Base-by-base conservation (phyloP, 2,888 invertebrate species). In the Pandemis cinnamomeana region DNA sequence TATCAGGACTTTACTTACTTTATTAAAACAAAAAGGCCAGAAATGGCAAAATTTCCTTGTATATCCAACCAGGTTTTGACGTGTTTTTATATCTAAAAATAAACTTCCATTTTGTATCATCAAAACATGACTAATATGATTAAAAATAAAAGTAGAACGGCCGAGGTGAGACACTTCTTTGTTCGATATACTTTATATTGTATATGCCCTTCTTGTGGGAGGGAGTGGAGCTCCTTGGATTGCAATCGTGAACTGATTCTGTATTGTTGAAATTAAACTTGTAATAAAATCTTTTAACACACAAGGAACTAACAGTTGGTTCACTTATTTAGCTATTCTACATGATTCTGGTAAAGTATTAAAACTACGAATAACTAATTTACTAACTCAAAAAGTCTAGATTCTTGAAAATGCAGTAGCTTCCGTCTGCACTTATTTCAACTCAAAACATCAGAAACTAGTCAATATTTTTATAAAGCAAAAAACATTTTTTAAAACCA, bases 181-280 rank as follows among this genome's bases (percentile, higher is more conserved):
- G 72, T 72, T 72, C 53, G 44, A 44, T 20, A 44, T 63, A 53
- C 6, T n/a, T 15, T 53, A 42, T 62, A 44, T 15, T 53, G n/a
- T 62, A 44, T 63, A 44, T 67, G 72, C 72, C 72, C 67, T 67
- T 62, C 67, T 20, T 7, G 42, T 72, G 67, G 53, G 72, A 67
- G 67, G 67, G 67, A 72, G 67, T 63, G 53, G 72, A 36, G 62
- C 67, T 62, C 67, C 67, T 67, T 67, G 72, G 67, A 55, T 44
- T 13, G 62, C 62, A 36, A 72, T 46, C 44, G 46, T 15, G 13
- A 55, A 55, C 53, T 36, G 36, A 72, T 72, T 72, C 67, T 8
- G 67, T 61, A 15, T 44, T 27, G n/a, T 20, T 13, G 41, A 13
- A 62, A 41, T 36, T 13, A 72, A 55, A 62, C 53, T 55, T 46